Percentiles rank a stretch among this genome's conserved stretches.
phyloP scores from a whole-genome alignment of 2,113 vertebrate species.

The Psittacara wagleri region DNA sequence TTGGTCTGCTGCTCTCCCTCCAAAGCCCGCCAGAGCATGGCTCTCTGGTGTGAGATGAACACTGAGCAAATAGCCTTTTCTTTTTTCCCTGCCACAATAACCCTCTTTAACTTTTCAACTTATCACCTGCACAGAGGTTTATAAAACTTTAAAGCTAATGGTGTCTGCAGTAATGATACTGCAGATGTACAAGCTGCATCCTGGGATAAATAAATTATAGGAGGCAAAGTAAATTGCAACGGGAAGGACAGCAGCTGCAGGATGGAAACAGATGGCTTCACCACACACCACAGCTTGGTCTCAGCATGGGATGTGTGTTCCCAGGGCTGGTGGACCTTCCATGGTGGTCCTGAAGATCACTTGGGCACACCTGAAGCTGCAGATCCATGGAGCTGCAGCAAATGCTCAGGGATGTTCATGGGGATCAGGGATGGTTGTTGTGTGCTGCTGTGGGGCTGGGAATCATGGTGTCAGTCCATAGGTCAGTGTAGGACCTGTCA shows the following conservation, averaged over 20 bases:
- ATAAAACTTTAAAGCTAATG: slow-evolving; percentile 67
- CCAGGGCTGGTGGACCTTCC: not conserved
- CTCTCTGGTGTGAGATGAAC: slow-evolving; percentile 23
- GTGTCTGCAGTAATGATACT: slow-evolving; percentile 56
- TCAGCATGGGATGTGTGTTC: not conserved
- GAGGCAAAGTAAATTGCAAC: slow-evolving; percentile 27
- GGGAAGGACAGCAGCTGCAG: slow-evolving; percentile 60
- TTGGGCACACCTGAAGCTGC: not conserved
- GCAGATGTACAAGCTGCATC: slow-evolving; percentile 66
- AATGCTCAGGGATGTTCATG: not conserved
- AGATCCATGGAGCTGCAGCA: not conserved
- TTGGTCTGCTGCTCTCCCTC: not conserved
- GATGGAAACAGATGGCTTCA: slow-evolving; percentile 39
- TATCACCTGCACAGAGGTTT: slow-evolving; percentile 61
- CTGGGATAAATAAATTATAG: slow-evolving; percentile 69
- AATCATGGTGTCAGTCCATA: not conserved
- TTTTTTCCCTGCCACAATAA: slow-evolving; percentile 30
- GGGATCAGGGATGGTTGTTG: not conserved
- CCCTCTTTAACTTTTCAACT: slow-evolving; percentile 60
- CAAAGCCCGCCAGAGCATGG: not conserved
- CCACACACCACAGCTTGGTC: not conserved
- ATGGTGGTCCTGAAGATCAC: not conserved
- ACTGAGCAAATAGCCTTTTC: slow-evolving; percentile 2
- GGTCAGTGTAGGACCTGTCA: not conserved
- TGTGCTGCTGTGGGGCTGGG: not conserved